phyloP scores from a whole-genome alignment of 1,140 invertebrate species.

The Papilio helenus region DNA sequence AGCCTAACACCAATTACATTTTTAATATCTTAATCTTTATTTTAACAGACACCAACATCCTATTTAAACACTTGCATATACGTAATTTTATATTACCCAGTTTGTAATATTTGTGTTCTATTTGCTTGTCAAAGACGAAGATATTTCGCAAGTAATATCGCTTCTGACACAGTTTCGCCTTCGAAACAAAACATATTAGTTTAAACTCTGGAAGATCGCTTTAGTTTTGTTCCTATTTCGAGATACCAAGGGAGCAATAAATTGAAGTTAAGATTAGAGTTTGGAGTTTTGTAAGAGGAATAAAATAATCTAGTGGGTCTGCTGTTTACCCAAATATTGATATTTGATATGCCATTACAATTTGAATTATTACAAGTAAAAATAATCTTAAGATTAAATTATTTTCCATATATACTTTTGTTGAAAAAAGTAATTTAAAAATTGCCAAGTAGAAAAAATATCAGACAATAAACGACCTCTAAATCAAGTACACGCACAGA shows the following conservation, averaged over 20 bases:
- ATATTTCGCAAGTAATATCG: constrained; percentile 29
- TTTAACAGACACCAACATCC: background rate
- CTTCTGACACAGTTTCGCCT: constrained; percentile 36
- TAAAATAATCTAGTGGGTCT: background rate
- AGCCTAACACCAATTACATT: too few relatives aligned
- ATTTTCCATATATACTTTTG: background rate
- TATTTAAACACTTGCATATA: background rate
- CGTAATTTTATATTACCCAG: too few relatives aligned
- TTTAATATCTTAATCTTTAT: background rate
- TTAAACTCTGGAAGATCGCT: constrained; percentile 22
- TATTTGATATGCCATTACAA: background rate
- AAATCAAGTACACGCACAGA: background rate
- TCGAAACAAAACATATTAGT: constrained; percentile 37
- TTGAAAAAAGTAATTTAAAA: background rate
- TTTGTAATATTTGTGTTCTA: constrained; percentile 24
- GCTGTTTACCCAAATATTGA: background rate
- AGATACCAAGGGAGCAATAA: constrained; percentile 12
- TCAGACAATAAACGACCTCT: background rate
- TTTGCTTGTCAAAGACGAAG: constrained; percentile 2
- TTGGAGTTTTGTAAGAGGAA: constrained; percentile 12
- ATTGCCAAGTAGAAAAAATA: background rate
- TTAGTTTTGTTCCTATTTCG: constrained; percentile 30
- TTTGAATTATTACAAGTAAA: background rate
- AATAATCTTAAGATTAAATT: too few relatives aligned
- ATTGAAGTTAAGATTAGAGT: constrained; percentile 23